Conservation (phyloP, 2,113 vertebrate species). For the Gorsachius goisagi region DNA sequence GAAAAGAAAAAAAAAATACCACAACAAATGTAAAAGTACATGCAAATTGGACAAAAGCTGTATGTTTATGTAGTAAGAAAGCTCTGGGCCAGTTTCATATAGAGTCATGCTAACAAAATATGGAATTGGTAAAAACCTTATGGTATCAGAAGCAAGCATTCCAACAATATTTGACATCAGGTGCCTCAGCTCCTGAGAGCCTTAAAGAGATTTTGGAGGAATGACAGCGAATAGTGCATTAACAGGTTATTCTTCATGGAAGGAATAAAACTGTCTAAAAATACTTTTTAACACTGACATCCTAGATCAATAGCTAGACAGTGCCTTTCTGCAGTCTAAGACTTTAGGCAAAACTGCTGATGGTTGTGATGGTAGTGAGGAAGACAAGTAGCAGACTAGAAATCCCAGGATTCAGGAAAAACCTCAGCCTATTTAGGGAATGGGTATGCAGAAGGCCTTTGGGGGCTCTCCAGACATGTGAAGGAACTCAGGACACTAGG, state of each 20-base stretch:
- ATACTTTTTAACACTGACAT: neutral
- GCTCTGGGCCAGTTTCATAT: neutral
- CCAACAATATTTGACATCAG: neutral
- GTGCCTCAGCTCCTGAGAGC: neutral
- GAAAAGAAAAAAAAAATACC: too few relatives aligned
- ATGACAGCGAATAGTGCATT: neutral
- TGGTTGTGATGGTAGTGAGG: accelerated
- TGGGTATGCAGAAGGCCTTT: accelerated
- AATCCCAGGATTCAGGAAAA: neutral
- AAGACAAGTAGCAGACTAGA: neutral
- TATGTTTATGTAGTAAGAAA: neutral
- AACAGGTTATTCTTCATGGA: neutral
- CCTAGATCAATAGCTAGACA: neutral
- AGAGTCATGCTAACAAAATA: neutral
- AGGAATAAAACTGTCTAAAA: neutral
- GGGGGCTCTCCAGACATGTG: accelerated
- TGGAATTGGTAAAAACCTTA: neutral
- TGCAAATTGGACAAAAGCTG: neutral
- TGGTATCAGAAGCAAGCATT: neutral
- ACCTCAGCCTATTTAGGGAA: neutral
- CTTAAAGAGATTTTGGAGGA: neutral
- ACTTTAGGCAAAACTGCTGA: neutral
- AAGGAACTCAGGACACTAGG: neutral
- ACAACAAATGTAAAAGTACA: neutral
- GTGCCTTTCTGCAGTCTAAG: neutral